Percentiles rank a stretch among this genome's conserved stretches.
Evolutionary conservation across 37 sponge, comb jelly and placozoan species (phyloP).

Genomic region (Trichoplax adhaerens): DNA sequence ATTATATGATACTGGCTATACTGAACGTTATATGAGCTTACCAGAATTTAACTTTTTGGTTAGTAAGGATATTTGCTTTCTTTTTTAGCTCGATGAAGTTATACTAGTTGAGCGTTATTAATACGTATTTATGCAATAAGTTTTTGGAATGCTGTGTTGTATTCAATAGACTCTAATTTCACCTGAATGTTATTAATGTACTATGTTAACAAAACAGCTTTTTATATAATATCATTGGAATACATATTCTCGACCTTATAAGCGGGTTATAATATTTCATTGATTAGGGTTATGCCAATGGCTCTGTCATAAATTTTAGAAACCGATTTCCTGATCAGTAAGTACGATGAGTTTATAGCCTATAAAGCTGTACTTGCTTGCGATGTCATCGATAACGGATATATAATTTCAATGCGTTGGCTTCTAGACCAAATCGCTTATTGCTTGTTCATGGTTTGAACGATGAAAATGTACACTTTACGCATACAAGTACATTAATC

Average conservation of each 20-base stretch:
- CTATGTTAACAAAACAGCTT: no score
- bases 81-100: not conserved
- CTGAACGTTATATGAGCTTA: slow-evolving; percentile 64
- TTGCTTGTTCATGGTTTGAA: slow-evolving; percentile 67
- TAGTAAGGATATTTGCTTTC: not conserved
- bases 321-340: slow-evolving; percentile 18
- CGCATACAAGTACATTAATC: slow-evolving; percentile 46
- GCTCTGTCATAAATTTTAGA: slow-evolving; percentile 12
- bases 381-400: not conserved
- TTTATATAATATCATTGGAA: no score
- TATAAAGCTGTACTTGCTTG: not conserved
- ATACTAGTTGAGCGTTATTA: not conserved
- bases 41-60: slow-evolving; percentile 5
- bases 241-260: no score
- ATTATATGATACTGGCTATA: slow-evolving; percentile 78
- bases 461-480: slow-evolving; percentile 86
- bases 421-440: slow-evolving; percentile 32
- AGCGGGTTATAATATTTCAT: no score
- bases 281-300: not conserved
- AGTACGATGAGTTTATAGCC: not conserved
- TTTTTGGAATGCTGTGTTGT: no score
- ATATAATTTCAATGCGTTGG: no score
- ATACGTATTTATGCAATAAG: no score
- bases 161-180: no score
- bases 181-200: no score